Evolutionary conservation across 2,797 vertebrate genomes (phyloP).

Genomic region (Pogonophryne albipinna): DNA sequence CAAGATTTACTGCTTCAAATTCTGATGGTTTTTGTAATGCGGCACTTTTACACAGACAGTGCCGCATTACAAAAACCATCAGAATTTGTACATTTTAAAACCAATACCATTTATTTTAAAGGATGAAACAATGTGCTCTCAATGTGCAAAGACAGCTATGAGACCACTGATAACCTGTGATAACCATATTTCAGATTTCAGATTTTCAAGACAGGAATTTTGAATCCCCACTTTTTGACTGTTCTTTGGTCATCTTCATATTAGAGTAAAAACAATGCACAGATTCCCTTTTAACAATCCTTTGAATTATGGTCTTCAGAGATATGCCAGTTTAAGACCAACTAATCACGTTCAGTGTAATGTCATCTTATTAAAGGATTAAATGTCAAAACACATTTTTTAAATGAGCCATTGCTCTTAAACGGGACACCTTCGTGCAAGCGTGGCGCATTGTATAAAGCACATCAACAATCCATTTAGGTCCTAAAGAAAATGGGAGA

Average conservation of each 20-base stretch:
- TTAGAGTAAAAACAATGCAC: constrained; percentile 9
- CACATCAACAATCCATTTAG: constrained; percentile 46
- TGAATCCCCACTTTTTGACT: background rate
- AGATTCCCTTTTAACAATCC: constrained; percentile 1
- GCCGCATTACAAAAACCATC: background rate
- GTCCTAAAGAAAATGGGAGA: constrained; percentile 39
- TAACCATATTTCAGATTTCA: constrained; percentile 4
- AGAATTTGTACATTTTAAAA: background rate
- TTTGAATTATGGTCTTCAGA: constrained; percentile 16
- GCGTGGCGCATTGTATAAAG: constrained; percentile 66
- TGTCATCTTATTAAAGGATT: constrained; percentile 1
- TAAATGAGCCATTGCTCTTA: constrained; percentile 27
- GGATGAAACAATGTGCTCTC: background rate
- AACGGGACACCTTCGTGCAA: constrained; percentile 37
- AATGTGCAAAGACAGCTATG: background rate
- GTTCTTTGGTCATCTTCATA: background rate
- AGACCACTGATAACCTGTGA: background rate
- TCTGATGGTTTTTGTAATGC: too few relatives aligned
- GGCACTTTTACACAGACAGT: constrained; percentile 13
- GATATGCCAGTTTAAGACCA: constrained; percentile 16
- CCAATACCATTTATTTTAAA: background rate
- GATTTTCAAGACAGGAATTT: constrained; percentile 7
- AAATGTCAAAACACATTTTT: constrained; percentile 23
- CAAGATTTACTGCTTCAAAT: constrained; percentile 12
- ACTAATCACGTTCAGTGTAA: background rate